Evolutionary conservation across 2,888 invertebrate genomes (phyloP).

Genomic region (Dione juno): DNA sequence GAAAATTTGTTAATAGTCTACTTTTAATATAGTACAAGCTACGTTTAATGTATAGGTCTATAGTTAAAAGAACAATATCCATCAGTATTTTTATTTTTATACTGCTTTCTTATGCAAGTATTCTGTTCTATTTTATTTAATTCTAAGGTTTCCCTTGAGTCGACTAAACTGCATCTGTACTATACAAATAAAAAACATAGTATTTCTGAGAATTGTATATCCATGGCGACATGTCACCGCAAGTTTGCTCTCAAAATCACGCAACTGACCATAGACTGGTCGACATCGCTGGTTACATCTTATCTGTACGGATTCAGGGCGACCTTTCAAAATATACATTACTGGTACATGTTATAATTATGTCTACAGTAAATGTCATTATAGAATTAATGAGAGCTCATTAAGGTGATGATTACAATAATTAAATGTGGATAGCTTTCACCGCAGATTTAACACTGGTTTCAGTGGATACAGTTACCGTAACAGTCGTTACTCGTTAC

Average conservation of each 20-base stretch:
- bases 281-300: conserved; percentile 63
- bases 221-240: conserved; percentile 57
- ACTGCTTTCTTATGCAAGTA: too few relatives aligned
- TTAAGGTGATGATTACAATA: conserved; percentile 40
- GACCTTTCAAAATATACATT: conserved; percentile 50
- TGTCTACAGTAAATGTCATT: conserved; percentile 45
- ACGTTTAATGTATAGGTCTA: too few relatives aligned
- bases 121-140: too few relatives aligned
- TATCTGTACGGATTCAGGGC: conserved; percentile 46
- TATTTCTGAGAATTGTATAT: conserved; percentile 48
- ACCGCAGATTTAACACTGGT: conserved; percentile 33
- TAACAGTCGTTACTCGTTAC: conserved; percentile 38
- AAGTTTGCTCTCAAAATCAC: conserved; percentile 63
- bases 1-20: too few relatives aligned
- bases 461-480: conserved; percentile 35
- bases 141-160: too few relatives aligned
- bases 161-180: too few relatives aligned
- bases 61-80: too few relatives aligned
- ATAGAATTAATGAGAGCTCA: conserved; percentile 47
- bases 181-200: too few relatives aligned
- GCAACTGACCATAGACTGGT: conserved; percentile 68
- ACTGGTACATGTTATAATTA: conserved; percentile 41
- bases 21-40: too few relatives aligned
- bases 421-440: conserved; percentile 42
- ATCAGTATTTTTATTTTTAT: too few relatives aligned